Conservation (phyloP, 2,888 invertebrate species). For the Artemia sp. region DNA sequence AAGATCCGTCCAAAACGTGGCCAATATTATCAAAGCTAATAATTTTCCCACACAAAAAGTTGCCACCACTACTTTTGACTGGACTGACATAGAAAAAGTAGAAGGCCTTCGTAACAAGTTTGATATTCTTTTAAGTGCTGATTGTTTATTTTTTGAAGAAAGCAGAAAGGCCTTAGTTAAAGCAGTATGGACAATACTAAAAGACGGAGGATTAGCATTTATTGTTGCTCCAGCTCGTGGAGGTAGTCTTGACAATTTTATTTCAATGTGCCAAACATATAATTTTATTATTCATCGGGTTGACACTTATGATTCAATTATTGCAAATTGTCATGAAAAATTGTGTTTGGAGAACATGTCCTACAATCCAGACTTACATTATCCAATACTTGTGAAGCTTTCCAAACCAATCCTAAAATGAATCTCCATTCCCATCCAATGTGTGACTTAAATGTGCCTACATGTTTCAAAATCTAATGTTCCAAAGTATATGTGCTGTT, state of each 20-base stretch:
- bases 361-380: slow-evolving; percentile 21
- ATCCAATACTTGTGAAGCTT: slow-evolving; percentile 19
- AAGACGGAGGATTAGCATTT: slow-evolving; percentile 45
- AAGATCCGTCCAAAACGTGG: slow-evolving; percentile 25
- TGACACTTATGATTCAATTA: slow-evolving; percentile 18
- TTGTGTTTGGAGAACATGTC: slow-evolving; percentile 6
- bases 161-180: slow-evolving; percentile 47
- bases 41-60: not conserved
- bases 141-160: slow-evolving; percentile 53
- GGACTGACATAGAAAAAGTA: not conserved
- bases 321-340: slow-evolving; percentile 18
- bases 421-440: too few relatives aligned
- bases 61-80: not conserved
- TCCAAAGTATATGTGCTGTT: too few relatives aligned
- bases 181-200: slow-evolving; percentile 46
- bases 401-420: not conserved
- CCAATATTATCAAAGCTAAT: not conserved
- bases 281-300: slow-evolving; percentile 18
- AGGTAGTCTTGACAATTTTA: slow-evolving; percentile 49
- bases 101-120: not conserved
- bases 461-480: too few relatives aligned
- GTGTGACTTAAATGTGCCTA: too few relatives aligned
- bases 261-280: slow-evolving; percentile 29
- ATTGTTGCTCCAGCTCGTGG: slow-evolving; percentile 60
- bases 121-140: slow-evolving; percentile 18